phyloP scores from a whole-genome alignment of 53 echinoderm and acorn worm genomes.

The Zoroaster sp. region DNA sequence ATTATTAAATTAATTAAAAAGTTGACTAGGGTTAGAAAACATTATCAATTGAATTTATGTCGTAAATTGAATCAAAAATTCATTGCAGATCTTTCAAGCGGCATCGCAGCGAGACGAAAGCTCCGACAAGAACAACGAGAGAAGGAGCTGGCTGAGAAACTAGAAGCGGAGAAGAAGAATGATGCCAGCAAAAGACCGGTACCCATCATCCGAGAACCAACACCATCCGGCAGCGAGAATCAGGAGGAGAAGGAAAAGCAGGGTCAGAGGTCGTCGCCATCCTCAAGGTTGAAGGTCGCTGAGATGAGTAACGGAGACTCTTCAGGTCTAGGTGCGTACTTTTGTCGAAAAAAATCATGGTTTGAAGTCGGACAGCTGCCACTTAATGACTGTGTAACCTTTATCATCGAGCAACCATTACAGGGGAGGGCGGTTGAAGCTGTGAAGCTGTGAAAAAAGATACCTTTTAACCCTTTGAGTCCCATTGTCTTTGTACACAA shows the following conservation, averaged over 20 bases:
- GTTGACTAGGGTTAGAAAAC: no score
- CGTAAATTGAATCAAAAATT: no score
- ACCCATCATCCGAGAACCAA: slow-evolving; percentile 37
- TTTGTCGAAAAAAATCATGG: no score
- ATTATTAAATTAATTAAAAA: no score
- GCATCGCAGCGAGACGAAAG: slow-evolving; percentile 75
- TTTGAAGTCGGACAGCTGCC: no score
- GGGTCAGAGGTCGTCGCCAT: slow-evolving; percentile 23
- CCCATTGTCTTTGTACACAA: no score
- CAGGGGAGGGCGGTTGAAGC: no score
- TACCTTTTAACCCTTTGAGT: no score
- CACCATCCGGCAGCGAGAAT: slow-evolving; percentile 23
- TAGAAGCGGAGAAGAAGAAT: background rate
- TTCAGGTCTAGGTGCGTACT: slow-evolving; percentile 51
- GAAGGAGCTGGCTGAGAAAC: slow-evolving; percentile 1
- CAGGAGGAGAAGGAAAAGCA: background rate
- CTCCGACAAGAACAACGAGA: slow-evolving; percentile 14
- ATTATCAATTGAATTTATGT: no score
- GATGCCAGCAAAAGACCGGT: background rate
- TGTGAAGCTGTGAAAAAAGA: no score
- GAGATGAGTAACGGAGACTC: slow-evolving; percentile 34
- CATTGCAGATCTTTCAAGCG: slow-evolving; percentile 68
- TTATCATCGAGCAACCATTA: no score
- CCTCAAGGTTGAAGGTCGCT: slow-evolving; percentile 5
- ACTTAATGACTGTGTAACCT: no score